Evolutionary conservation across 2,113 vertebrate genomes (phyloP).

Genomic region (Ageneiosus marmoratus): DNA sequence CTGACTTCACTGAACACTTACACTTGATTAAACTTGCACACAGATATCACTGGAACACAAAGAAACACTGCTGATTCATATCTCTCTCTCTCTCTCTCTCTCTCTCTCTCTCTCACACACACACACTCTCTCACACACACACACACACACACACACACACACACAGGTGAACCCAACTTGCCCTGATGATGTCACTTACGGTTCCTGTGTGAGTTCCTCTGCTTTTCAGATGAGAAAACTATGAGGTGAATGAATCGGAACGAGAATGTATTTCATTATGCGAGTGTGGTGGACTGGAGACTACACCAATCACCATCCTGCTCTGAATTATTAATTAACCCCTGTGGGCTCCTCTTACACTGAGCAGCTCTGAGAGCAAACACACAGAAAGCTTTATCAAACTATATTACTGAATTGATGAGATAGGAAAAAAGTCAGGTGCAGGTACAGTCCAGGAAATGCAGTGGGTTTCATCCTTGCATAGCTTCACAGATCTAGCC

Average conservation of each 20-base stretch:
- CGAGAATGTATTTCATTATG: constrained; percentile 4
- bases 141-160: background rate
- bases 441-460: too few species aligned
- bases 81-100: too few species aligned
- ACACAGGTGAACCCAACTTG: background rate
- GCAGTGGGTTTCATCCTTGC: too few species aligned
- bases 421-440: too few species aligned
- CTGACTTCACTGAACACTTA: background rate
- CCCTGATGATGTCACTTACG: background rate
- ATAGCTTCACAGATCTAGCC: too few species aligned
- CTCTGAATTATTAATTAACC: constrained; percentile 71
- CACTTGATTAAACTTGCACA: background rate
- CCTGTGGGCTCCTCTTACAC: constrained; percentile 45
- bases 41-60: background rate
- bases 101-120: background rate
- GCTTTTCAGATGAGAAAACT: background rate
- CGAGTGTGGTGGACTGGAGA: constrained; percentile 30
- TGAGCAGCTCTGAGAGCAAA: background rate
- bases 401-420: too few species aligned
- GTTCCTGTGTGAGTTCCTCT: background rate
- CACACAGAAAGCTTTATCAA: background rate
- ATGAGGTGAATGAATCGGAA: background rate
- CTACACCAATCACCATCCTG: constrained; percentile 31
- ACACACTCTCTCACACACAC: background rate
- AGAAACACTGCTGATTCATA: background rate